Conservation (phyloP, 2,113 vertebrate genomes). For the Petaurus breviceps region DNA sequence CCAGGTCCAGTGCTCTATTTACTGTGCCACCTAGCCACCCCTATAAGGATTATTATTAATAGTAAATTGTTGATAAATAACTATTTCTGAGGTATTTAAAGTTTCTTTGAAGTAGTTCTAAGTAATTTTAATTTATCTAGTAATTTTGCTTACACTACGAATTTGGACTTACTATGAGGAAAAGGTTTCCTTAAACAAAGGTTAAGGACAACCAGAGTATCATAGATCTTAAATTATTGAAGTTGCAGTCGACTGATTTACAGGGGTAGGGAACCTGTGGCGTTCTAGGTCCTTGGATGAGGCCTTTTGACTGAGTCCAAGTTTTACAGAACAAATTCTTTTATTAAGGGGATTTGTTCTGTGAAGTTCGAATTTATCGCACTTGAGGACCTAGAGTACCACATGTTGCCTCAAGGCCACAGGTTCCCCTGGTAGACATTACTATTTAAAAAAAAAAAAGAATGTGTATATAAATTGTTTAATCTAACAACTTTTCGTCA, state of each 20-base stretch:
- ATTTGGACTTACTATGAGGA: slow-evolving; percentile 3
- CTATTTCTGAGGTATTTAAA: slow-evolving; percentile 9
- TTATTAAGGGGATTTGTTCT: too few relatives aligned
- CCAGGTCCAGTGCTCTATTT: too few relatives aligned
- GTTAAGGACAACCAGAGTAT: not conserved
- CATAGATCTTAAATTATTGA: not conserved
- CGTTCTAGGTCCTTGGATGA: too few relatives aligned
- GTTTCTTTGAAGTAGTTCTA: slow-evolving; percentile 20
- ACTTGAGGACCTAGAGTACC: too few relatives aligned
- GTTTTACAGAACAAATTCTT: too few relatives aligned
- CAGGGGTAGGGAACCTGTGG: too few relatives aligned
- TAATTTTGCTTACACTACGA: not conserved
- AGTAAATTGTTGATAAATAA: slow-evolving; percentile 14
- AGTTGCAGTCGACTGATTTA: not conserved
- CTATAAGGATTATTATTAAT: not conserved
- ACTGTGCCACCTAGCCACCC: too few relatives aligned
- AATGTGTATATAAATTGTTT: not conserved
- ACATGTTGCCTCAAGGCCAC: too few relatives aligned
- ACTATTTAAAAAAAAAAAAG: not conserved
- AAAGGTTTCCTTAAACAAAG: slow-evolving; percentile 9
- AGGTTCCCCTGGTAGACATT: not conserved
- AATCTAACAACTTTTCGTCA: slow-evolving; percentile 12
- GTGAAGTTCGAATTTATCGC: too few relatives aligned
- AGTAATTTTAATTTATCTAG: not conserved
- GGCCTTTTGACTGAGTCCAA: too few relatives aligned